Base-by-base conservation (phyloP, 2,888 invertebrate species). In the Dryobotodes eremita region DNA sequence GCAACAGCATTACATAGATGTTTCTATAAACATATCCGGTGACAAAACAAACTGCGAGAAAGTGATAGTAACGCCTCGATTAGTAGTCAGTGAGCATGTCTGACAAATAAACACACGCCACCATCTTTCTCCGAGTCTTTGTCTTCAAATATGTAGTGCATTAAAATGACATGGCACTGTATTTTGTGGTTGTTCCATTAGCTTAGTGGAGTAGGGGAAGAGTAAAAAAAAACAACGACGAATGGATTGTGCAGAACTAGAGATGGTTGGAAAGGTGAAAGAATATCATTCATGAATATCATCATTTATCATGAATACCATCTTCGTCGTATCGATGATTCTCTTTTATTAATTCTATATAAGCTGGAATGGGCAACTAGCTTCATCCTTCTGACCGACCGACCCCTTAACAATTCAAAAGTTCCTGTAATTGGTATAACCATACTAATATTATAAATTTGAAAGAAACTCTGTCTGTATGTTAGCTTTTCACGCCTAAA, bases 31-130 rank as follows among this genome's bases (percentile, higher is more conserved):
- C 23, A 75, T 36, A 69, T 71, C 10, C 64, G 50, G 50, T 71
- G 80, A 80, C 79, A 86, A 85, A 71, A 79, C 64, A 76, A 70
- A 68, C 3, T 36, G n/a, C 79, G 55, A 83, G 85, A 85, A 85
- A 85, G 85, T 77, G 75, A 72, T 64, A 77, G 80, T 80, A 72
- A 75, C 61, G 57, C 46, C 57, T 13, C 80, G 75, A 82, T 91
- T 90, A 86, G 85, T 69, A 91, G 88, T 86, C 90, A 86, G 71
- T 55, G 59, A 75, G 88, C 90, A 86, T 88, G 79, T 83, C 86
- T 77, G 74, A 83, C 82, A 88, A 89, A 89, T 86, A 86, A 88
- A 84, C 78, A 68, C 46, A 68, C 73, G 55, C 62, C 5, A 48
- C 48, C 71, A 71, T 84, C 83, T 82, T 82, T 83, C 82, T 80